These are phyloP conservation scores for Strix uralensis DNA, from an alignment of 2,113 vertebrate species.

Conservation along the genomic window DNA sequence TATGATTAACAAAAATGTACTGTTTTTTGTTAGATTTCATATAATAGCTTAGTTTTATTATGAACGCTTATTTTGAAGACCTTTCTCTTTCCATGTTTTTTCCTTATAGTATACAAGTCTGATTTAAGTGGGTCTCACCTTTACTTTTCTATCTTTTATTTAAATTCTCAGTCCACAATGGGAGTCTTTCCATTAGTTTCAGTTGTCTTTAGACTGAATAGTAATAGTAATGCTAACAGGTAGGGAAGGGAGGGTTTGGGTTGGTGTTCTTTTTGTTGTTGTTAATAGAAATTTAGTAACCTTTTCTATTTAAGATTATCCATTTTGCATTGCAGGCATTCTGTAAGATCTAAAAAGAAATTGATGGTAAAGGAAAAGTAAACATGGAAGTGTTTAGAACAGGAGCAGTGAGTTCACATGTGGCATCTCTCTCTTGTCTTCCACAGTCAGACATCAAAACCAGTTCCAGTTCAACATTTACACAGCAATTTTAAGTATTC, in stretches of 20 bases:
- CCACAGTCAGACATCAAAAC: not conserved
- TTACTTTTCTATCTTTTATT: not conserved
- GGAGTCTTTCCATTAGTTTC: not conserved
- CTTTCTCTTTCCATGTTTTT: not conserved
- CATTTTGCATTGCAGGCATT: not conserved
- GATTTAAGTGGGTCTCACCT: not conserved
- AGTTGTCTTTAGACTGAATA: rapidly evolving
- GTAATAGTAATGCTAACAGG: not conserved
- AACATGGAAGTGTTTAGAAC: rapidly evolving
- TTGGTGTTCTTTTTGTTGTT: not conserved
- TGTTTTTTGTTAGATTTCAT: not conserved
- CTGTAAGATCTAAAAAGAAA: not conserved
- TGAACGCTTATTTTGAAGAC: not conserved
- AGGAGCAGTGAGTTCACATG: not conserved
- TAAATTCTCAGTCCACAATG: not conserved
- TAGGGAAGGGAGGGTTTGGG: not conserved
- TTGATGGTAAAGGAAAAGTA: not conserved
- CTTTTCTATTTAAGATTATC: not conserved
- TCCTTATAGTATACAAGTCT: not conserved
- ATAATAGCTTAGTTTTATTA: not conserved
- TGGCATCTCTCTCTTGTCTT: not conserved
- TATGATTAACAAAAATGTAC: not conserved
- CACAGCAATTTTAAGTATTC: not conserved
- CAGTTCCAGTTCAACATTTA: not conserved
- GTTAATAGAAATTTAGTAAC: not conserved